phyloP scores from a whole-genome alignment of 2,113 vertebrate species.

The Tauraco erythrolophus region DNA sequence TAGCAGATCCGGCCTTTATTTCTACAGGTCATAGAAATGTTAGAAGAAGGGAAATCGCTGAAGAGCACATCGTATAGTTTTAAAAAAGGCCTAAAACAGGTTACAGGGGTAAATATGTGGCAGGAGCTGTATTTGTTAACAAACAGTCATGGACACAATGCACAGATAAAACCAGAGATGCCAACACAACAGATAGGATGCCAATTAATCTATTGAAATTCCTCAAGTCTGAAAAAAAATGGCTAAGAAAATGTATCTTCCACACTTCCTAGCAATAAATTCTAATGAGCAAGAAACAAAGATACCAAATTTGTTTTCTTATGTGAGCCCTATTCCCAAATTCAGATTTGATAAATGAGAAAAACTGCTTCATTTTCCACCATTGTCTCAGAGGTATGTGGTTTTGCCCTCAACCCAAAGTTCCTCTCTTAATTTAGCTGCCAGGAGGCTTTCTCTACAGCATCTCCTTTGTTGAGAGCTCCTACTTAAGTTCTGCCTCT shows the following conservation, averaged over 20 bases:
- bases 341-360: not conserved
- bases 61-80: fast-evolving
- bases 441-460: not conserved
- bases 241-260: not conserved
- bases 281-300: not conserved
- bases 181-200: not conserved
- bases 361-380: not conserved
- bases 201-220: not conserved
- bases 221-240: not conserved
- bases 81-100: not conserved
- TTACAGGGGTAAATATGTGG: not conserved
- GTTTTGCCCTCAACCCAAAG: not conserved
- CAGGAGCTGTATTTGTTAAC: not conserved
- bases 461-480: not conserved
- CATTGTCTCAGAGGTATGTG: not conserved
- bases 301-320: not conserved
- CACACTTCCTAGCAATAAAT: not conserved
- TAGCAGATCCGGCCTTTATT: not conserved
- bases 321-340: not conserved
- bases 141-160: not conserved
- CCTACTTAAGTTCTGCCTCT: not conserved
- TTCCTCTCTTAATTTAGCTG: not conserved
- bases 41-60: not conserved
- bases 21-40: not conserved
- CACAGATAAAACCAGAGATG: not conserved